Percentiles rank a stretch among this genome's conserved stretches.
These are phyloP conservation scores for Sinocyclocheilus anophthalmus DNA, from an alignment of 2,113 vertebrate species.

Conservation along the genomic window DNA sequence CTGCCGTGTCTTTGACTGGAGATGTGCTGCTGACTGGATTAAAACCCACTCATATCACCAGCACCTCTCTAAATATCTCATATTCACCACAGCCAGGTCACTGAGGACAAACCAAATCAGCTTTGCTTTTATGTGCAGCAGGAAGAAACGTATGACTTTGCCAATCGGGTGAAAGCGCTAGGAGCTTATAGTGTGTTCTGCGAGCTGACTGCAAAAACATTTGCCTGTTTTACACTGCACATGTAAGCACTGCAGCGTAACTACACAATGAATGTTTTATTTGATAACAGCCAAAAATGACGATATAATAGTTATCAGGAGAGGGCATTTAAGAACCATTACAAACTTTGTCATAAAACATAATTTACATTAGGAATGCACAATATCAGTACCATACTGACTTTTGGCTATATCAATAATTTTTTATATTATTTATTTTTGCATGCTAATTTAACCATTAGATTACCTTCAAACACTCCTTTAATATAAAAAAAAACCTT, in stretches of 20 bases:
- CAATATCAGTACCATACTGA: background rate
- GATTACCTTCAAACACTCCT: background rate
- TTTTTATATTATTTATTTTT: too few species aligned
- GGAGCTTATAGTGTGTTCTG: background rate
- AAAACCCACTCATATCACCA: slow-evolving; percentile 1
- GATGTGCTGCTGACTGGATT: slow-evolving; percentile 12
- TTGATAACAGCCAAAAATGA: background rate
- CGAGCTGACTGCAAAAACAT: background rate
- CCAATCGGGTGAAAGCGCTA: background rate
- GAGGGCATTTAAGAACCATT: background rate
- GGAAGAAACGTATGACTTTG: slow-evolving; percentile 6
- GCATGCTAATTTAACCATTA: background rate
- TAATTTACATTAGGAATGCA: background rate
- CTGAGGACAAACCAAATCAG: slow-evolving; percentile 30
- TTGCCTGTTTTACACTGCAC: background rate
- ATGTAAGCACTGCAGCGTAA: background rate
- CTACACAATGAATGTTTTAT: background rate
- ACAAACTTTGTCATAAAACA: background rate
- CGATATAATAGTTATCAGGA: background rate
- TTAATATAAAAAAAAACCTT: too few species aligned
- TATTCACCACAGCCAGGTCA: slow-evolving; percentile 25
- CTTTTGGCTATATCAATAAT: background rate
- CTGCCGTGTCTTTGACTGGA: background rate
- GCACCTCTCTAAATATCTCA: slow-evolving; percentile 17
- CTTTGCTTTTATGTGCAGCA: slow-evolving; percentile 14